Evolutionary conservation across 2,113 vertebrate genomes (phyloP), one percentile per base, ranked within the genome.

Genomic region (Rafetus swinhoei): DNA sequence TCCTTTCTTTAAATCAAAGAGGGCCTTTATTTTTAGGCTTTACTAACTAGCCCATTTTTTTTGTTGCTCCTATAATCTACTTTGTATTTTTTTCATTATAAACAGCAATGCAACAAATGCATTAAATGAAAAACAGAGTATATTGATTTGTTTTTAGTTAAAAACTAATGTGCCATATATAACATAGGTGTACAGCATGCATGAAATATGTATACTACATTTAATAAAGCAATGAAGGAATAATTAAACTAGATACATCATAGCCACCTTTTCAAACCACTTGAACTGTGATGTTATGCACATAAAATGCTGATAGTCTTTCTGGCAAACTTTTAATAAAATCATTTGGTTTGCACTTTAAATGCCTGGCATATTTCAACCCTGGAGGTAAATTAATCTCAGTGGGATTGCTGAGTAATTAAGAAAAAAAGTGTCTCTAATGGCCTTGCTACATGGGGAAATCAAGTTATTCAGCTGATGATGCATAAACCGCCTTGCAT

Each of bases 371-470:
- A 32, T 81, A 72, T 91, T 96, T 95, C 93, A 94, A 92, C 86
- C 93, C 83, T 12, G 18, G 81, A 97, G 89, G 91, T 91, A 97
- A 97, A 94, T 94, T 59, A 94, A 88, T 94, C 95, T 96, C 95
- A 84, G 50, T 62, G 81, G 97, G 95, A 96, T 94, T 88, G 86
- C 94, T 87, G 90, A 94, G 90, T 95, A 95, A 96, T 95, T 96
- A 97, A 96, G 88, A 88, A 90, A 94, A 93, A 91, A 94, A 94
- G 39, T 85, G 39, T 94, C 86, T 97, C 91, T 90, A 89, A 93
- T 96, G 74, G 77, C 3, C 79, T 93, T 87, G 87, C 85, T 90
- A 95, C 93, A 72, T 89, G 81, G 81, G n/a, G n/a, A n/a, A n/a
- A n/a, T n/a, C 0, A 1, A 16, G 24, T 87, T 21, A 82, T 86